Evolutionary conservation across 2,797 vertebrate species (phyloP).

Genomic region (Falco berigora): DNA sequence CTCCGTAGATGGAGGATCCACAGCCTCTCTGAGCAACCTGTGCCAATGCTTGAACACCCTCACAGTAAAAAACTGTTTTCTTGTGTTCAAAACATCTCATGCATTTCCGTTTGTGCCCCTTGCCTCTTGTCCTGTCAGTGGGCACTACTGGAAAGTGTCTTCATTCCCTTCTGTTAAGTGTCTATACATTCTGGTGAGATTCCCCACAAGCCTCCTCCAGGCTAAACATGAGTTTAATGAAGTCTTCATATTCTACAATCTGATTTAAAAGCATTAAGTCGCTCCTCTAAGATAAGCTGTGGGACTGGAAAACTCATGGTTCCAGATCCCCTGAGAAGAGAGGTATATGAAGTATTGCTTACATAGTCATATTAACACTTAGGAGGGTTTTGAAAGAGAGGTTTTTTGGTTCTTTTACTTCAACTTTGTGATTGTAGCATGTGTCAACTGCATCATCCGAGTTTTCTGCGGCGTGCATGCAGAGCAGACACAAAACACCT

Average conservation of each 20-base stretch:
- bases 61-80: neutral
- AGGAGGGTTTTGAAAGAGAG: neutral
- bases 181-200: neutral
- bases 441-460: neutral
- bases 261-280: neutral
- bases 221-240: neutral
- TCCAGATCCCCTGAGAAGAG: neutral
- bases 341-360: neutral
- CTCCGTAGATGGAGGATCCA: neutral
- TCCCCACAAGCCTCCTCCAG: neutral
- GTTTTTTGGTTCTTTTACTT: neutral
- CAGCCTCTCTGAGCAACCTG: neutral
- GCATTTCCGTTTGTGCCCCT: neutral
- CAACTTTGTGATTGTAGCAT: neutral
- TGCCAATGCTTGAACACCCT: neutral
- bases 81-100: neutral
- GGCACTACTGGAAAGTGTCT: neutral
- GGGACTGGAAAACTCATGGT: neutral
- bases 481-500: neutral
- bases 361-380: neutral
- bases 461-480: neutral
- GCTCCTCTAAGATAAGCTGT: neutral
- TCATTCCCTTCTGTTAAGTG: neutral
- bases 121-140: neutral
- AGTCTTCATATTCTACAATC: neutral